Conservation (phyloP, 2,113 vertebrate species). For the Xiphophorus couchianus region DNA sequence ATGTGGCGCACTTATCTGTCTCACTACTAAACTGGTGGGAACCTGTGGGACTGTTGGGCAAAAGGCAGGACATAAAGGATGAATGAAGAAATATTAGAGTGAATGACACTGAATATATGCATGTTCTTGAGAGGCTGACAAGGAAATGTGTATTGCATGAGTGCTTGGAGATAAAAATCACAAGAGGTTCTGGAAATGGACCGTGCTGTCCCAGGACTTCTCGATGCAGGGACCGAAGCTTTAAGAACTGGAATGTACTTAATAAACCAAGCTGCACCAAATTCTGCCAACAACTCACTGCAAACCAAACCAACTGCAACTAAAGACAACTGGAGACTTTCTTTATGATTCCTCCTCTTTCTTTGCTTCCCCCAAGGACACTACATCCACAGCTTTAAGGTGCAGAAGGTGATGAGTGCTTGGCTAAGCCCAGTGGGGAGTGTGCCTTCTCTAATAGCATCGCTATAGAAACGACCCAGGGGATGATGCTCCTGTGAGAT, state of each 20-base stretch:
- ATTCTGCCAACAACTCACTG: constrained; percentile 56
- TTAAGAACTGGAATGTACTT: constrained; percentile 81
- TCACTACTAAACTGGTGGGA: constrained; percentile 61
- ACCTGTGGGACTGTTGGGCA: constrained; percentile 55
- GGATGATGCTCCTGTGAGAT: constrained; percentile 76
- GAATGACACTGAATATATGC: constrained; percentile 53
- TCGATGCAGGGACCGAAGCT: constrained; percentile 74
- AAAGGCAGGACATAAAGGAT: constrained; percentile 27
- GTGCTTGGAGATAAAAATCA: constrained; percentile 68
- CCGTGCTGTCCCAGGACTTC: constrained; percentile 59
- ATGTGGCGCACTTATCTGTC: constrained; percentile 75
- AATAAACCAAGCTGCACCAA: constrained; percentile 76
- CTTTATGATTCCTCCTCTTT: constrained; percentile 53
- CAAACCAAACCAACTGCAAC: constrained; percentile 66
- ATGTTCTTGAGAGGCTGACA: constrained; percentile 40
- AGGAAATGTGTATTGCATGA: constrained; percentile 35
- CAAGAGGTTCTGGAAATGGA: constrained; percentile 67
- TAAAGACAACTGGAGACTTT: constrained; percentile 80
- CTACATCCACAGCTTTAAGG: constrained; percentile 56
- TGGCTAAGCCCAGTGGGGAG: constrained; percentile 47
- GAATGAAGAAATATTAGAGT: constrained; percentile 34
- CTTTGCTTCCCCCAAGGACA: constrained; percentile 43
- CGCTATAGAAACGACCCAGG: constrained; percentile 78
- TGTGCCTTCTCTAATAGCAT: constrained; percentile 74
- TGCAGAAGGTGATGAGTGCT: constrained; percentile 49